Conservation (phyloP, 2,797 vertebrate genomes). For the Fundulus diaphanus region DNA sequence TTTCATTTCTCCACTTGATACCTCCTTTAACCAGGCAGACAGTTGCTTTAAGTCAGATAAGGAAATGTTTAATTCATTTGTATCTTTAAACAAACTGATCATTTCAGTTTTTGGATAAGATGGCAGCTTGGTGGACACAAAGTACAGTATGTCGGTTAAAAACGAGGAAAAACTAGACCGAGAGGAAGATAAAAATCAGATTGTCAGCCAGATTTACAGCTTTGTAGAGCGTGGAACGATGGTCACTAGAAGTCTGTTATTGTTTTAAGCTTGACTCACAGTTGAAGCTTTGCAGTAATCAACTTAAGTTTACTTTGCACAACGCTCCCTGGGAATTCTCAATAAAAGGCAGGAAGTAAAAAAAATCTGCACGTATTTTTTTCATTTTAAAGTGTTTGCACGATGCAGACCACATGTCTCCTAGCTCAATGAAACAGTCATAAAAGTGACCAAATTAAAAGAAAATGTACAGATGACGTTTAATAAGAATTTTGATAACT, state of each 20-base stretch:
- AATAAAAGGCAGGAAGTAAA: neutral
- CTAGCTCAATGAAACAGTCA: neutral
- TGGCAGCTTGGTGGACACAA: neutral
- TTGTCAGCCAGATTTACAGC: neutral
- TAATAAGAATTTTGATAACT: neutral
- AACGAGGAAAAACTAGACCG: neutral
- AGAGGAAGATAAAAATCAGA: neutral
- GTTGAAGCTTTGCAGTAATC: neutral
- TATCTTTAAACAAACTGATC: no score
- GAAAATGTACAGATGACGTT: neutral
- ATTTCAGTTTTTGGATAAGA: neutral
- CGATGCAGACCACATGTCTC: neutral
- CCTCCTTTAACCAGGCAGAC: slow-evolving; percentile 35
- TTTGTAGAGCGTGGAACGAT: neutral
- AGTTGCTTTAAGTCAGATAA: slow-evolving; percentile 13
- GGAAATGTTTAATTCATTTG: neutral
- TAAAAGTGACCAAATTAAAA: neutral
- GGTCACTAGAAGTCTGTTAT: neutral
- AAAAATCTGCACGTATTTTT: no score
- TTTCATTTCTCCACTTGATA: slow-evolving; percentile 16
- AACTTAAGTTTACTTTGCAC: neutral
- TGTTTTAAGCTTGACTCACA: neutral
- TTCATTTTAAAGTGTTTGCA: neutral
- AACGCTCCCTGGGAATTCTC: neutral
- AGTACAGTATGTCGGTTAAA: neutral